Evolutionary conservation across 2,888 invertebrate genomes (phyloP), one percentile per base, ranked within the genome.

Genomic region (Quadroppia sp.): DNA sequence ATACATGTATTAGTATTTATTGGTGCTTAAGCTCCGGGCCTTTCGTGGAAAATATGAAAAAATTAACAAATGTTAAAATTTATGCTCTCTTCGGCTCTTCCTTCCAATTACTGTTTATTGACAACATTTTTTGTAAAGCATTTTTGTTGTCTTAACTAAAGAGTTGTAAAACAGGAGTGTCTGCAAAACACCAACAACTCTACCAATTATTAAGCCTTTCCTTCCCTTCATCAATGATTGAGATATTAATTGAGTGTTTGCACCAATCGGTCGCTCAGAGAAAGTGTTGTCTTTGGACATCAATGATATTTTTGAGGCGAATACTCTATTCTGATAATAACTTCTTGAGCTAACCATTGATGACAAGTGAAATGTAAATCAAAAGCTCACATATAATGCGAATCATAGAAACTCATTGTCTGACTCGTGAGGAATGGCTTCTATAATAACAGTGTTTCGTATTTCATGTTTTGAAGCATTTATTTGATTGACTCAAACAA

Each of bases 81-180:
- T 23, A 23, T 53, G n/a, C 53, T 20, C 53, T 25, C 23, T 53
- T 53, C 53, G 7, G 23, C 23, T 7, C 25, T 53, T 53, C 53
- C 25, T 53, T 25, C 3, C 53, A 53, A 53, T 53, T 53, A 53
- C 53, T 25, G 53, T 23, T 25, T 53, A 53, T 53, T 53, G 53
- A 53, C 50, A 50, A 50, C 53, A 59, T 30, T 32, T 59, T 56
- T 59, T 59, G 42, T 32, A 30, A 32, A 59, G 28, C 36, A 40
- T 67, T 36, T 42, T 23, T 67, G 67, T 67, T 67, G 36, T 67
- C 42, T 67, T 67, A 67, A 67, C 67, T 67, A 67, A 67, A 67
- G 67, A 67, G 67, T 67, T 67, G 67, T 67, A 67, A 67, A 67
- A 67, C 32, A 67, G 67, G 67, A 40, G 67, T 67, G 67, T 67